Base-by-base conservation (phyloP, 2,888 invertebrate species). In the Eulithis testata region DNA sequence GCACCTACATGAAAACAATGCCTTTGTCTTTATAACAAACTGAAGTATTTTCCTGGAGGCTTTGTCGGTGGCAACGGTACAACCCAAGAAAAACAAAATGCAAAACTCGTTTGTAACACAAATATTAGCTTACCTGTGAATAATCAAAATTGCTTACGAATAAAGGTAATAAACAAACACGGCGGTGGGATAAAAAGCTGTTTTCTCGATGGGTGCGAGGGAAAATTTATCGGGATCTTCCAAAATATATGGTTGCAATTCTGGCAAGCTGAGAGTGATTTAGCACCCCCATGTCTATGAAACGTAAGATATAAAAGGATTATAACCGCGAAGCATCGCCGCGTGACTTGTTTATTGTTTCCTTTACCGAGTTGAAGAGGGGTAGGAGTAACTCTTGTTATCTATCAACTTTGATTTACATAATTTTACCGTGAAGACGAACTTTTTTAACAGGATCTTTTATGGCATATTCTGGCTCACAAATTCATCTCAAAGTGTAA, bases 141-240 rank as follows among this genome's bases (percentile, higher is more conserved):
- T 71, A 70, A 71, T 73, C 68, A 67, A 65, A 71, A 80, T 80
- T 80, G 81, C 82, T 83, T 86, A 83, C 86, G 85, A 86, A 84
- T 82, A 85, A 82, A 74, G 75, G 80, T 81, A 87, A 89, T 89
- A 88, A 88, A 89, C 70, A 70, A 74, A 70, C 74, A 81, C 80
- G 78, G 76, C 80, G 78, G 76, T 75, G 77, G 80, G 86, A 88
- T 88, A 88, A 88, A 88, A 88, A 83, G 85, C 83, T 81, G 86
- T 86, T 86, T 83, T 67, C 82, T 82, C 80, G 83, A 80, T 85
- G 82, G 83, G 77, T 77, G 75, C 78, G 77, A 74, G 74, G 76
- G 76, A 82, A 11, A 87, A 90, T 89, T 89, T 89, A 90, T 90
- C 80, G 86, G 77, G 78, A 80, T 82, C 81, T 81, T 83, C 83